Evolutionary conservation across 2,888 invertebrate genomes (phyloP).

Genomic region (Branchinecta sandiegonensis): DNA sequence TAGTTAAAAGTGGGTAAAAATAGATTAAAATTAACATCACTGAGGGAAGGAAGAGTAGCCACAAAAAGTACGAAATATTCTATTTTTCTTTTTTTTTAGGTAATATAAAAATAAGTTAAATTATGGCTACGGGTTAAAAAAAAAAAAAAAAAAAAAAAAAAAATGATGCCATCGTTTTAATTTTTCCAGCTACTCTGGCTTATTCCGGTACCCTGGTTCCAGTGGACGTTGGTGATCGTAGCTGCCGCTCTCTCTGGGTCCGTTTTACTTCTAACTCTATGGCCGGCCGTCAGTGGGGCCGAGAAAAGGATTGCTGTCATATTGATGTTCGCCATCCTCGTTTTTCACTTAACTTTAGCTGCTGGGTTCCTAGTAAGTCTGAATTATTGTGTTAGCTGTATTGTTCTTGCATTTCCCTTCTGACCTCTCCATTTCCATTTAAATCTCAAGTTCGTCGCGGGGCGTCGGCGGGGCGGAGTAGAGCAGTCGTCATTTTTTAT

Average conservation of each 20-base stretch:
- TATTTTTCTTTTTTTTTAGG: too few relatives aligned
- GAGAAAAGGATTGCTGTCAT: constrained; percentile 44
- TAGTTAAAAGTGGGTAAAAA: too few relatives aligned
- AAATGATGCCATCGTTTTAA: constrained; percentile 22
- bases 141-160: neutral
- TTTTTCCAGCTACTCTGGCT: constrained; percentile 58
- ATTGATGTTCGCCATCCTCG: constrained; percentile 50
- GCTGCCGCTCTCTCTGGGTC: constrained; percentile 71
- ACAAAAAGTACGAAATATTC: too few relatives aligned
- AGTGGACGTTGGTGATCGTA: constrained; percentile 69
- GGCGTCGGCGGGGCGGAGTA: too few relatives aligned
- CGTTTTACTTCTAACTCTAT: constrained; percentile 64
- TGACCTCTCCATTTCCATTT: too few relatives aligned
- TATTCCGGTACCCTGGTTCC: constrained; percentile 56
- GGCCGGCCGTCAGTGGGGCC: constrained; percentile 51
- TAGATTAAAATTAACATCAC: too few relatives aligned
- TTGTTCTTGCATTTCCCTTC: neutral
- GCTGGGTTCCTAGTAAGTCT: constrained; percentile 59
- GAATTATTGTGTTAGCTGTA: neutral
- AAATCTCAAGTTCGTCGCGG: too few relatives aligned
- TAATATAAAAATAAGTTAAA: too few relatives aligned
- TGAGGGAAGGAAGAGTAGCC: too few relatives aligned
- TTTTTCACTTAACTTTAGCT: constrained; percentile 65
- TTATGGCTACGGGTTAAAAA: too few relatives aligned
- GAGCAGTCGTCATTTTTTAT: too few relatives aligned